These are phyloP conservation scores for Tenebrio molitor DNA, from an alignment of 1,140 invertebrate species.

Conservation along the genomic window DNA sequence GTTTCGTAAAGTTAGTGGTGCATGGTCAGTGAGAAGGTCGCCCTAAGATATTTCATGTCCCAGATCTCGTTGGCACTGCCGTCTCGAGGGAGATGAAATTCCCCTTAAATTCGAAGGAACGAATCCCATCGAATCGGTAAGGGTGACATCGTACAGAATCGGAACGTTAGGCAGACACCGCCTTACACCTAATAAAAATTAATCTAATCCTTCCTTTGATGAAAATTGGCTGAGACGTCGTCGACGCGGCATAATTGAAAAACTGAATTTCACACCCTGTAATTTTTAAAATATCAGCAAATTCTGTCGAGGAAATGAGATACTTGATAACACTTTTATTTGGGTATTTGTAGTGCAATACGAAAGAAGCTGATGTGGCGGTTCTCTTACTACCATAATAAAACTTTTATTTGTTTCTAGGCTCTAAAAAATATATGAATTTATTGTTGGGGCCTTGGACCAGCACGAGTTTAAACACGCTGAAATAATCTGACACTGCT, in stretches of 20 bases:
- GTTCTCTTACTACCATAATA: constrained; percentile 16
- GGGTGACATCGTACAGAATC: constrained; percentile 8
- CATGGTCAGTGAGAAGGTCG: constrained; percentile 40
- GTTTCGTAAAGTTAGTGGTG: constrained; percentile 20
- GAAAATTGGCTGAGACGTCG: constrained; percentile 37
- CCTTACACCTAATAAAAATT: constrained; percentile 40
- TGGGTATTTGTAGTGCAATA: constrained; percentile 9
- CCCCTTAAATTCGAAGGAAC: constrained; percentile 19
- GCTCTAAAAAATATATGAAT: constrained; percentile 28
- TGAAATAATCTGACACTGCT: neutral
- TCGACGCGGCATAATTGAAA: constrained; percentile 23
- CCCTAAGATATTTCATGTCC: constrained; percentile 42
- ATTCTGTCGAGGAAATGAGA: constrained; percentile 14
- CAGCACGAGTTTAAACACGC: neutral
- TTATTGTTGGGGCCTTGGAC: constrained; percentile 13
- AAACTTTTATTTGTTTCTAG: constrained; percentile 33
- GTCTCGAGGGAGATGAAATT: constrained; percentile 17
- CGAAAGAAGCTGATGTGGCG: constrained; percentile 24
- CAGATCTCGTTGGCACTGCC: constrained; percentile 17
- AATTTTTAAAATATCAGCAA: constrained; percentile 43
- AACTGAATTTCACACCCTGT: constrained; percentile 35
- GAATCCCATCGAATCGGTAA: constrained; percentile 3
- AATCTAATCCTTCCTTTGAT: constrained; percentile 42
- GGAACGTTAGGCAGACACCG: constrained; percentile 40
- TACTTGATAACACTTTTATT: constrained; percentile 30